These are phyloP conservation scores for Rana temporaria DNA, from an alignment of 2,113 vertebrate species.

Conservation along the genomic window DNA sequence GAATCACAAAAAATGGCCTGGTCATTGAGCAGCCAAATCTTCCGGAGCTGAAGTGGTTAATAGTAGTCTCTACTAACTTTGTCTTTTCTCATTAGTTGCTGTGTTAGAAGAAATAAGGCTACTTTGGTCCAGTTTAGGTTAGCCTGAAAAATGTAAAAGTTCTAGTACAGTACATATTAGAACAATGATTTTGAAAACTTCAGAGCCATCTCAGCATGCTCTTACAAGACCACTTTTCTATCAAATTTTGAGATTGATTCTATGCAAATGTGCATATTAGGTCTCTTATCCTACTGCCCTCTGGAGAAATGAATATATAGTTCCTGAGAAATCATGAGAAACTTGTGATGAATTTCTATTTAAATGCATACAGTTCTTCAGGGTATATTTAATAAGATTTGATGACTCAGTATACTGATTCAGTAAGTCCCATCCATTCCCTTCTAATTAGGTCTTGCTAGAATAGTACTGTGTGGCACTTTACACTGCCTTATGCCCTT, in stretches of 20 bases:
- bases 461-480: slow-evolving; percentile 9
- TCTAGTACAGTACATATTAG: too few species aligned
- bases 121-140: too few species aligned
- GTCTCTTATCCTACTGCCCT: slow-evolving; percentile 17
- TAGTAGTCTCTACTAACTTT: too few species aligned
- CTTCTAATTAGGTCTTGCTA: slow-evolving; percentile 27
- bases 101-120: too few species aligned
- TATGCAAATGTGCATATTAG: slow-evolving; percentile 21
- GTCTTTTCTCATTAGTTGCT: too few species aligned
- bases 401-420: slow-evolving; percentile 43
- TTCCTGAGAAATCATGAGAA: neutral
- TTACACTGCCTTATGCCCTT: too few species aligned
- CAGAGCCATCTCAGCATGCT: neutral
- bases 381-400: slow-evolving; percentile 49
- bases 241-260: slow-evolving; percentile 11
- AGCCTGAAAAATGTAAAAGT: too few species aligned
- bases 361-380: slow-evolving; percentile 30
- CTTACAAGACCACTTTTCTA: slow-evolving; percentile 11
- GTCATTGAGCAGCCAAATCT: too few species aligned
- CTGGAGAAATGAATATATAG: slow-evolving; percentile 37
- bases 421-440: slow-evolving; percentile 23
- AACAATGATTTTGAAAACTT: neutral
- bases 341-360: slow-evolving; percentile 40
- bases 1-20: too few species aligned
- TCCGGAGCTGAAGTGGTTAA: too few species aligned